Evolutionary conservation across 2,888 invertebrate genomes (phyloP).

Genomic region (Crepidodera aurea): DNA sequence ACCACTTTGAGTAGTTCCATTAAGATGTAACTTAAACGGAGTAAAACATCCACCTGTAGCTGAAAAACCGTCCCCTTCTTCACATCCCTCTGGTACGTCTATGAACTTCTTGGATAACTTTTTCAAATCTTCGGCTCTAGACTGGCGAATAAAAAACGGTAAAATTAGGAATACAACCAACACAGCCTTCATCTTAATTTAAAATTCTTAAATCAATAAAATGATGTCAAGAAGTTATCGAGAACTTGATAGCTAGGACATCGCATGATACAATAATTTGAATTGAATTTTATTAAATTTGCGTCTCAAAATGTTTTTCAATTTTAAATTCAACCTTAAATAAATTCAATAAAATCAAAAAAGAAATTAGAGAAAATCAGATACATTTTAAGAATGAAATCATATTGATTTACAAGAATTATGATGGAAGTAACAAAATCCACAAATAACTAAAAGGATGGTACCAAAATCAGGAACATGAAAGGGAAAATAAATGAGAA

Average conservation of each 20-base stretch:
- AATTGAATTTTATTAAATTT: too few species aligned
- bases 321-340: too few species aligned
- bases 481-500: too few species aligned
- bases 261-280: too few species aligned
- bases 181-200: neutral
- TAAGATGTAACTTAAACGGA: conserved; percentile 32
- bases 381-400: too few species aligned
- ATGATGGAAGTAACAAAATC: too few species aligned
- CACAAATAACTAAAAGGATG: too few species aligned
- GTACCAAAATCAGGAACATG: too few species aligned
- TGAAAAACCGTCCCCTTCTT: conserved; percentile 36
- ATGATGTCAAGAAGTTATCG: neutral
- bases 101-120: conserved; percentile 33
- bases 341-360: too few species aligned
- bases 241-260: neutral
- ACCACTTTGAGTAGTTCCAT: neutral
- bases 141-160: conserved; percentile 17
- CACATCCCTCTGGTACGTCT: conserved; percentile 40
- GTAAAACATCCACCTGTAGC: conserved; percentile 42
- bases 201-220: neutral
- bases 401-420: too few species aligned
- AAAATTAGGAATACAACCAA: neutral
- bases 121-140: neutral
- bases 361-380: too few species aligned
- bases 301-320: too few species aligned